Conservation (phyloP, 2,797 vertebrate species). For the Masticophis lateralis region DNA sequence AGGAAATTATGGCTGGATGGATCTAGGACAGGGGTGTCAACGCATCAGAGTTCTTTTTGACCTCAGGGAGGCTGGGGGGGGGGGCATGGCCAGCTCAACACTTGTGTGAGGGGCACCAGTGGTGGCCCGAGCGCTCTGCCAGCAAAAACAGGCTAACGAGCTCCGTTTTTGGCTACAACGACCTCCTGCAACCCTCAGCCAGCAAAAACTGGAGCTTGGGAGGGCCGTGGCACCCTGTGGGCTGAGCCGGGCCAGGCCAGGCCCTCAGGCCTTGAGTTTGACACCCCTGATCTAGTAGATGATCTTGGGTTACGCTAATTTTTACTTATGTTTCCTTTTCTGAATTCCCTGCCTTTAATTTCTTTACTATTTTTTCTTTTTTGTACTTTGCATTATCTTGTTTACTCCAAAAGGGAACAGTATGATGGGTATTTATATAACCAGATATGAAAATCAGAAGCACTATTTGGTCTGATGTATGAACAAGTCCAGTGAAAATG, state of each 20-base stretch:
- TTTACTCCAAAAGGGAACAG: not conserved
- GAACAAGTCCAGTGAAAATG: not conserved
- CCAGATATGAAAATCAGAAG: not conserved
- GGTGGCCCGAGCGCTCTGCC: no score
- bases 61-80: no score
- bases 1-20: not conserved
- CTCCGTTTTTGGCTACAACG: no score
- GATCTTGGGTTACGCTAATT: not conserved
- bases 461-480: not conserved
- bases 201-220: no score
- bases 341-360: not conserved
- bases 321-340: not conserved
- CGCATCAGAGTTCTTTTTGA: no score
- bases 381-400: not conserved
- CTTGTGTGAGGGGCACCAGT: no score
- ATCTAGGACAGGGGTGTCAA: not conserved
- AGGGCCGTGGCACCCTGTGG: no score
- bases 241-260: accelerated
- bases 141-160: no score
- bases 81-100: no score
- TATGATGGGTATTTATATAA: not conserved
- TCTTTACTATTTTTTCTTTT: not conserved
- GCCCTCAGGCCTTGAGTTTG: no score
- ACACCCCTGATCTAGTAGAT: not conserved
- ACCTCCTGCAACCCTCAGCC: no score